Conservation (phyloP, 2,888 invertebrate species). For the Oscheius sp. region DNA sequence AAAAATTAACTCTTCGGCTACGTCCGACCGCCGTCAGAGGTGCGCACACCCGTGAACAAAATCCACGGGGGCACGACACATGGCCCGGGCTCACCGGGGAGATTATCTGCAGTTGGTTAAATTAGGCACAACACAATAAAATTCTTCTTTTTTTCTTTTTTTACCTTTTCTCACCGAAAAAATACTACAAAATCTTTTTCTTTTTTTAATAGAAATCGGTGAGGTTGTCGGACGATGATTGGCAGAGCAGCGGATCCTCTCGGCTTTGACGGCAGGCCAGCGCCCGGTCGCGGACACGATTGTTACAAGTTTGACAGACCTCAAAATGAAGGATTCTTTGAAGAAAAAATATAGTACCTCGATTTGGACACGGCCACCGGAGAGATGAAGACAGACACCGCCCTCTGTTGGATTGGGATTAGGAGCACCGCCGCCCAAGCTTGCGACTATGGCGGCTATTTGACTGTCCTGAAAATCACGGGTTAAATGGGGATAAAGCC, state of each 20-base stretch:
- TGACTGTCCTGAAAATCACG: conserved; percentile 31
- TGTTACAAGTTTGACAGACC: conserved; percentile 22
- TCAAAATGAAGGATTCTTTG: background rate
- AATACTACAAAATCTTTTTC: background rate
- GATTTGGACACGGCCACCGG: conserved; percentile 16
- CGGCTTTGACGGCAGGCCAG: conserved; percentile 11
- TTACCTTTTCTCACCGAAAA: background rate
- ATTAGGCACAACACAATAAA: conserved; percentile 13
- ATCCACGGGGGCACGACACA: conserved; percentile 8
- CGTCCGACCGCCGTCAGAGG: conserved; percentile 28
- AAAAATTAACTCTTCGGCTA: conserved; percentile 5
- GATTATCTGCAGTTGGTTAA: conserved; percentile 6
- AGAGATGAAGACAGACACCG: conserved; percentile 25
- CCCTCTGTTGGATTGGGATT: background rate
- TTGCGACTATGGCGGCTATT: conserved; percentile 49
- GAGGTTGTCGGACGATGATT: background rate
- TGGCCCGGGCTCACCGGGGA: conserved; percentile 9
- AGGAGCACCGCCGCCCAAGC: conserved; percentile 30
- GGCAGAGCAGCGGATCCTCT: conserved; percentile 6
- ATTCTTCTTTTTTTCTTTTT: background rate
- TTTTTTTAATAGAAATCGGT: background rate
- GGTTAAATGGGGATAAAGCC: too few species aligned
- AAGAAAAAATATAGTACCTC: conserved; percentile 5
- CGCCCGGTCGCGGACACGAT: conserved; percentile 20
- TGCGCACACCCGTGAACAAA: background rate